These are phyloP conservation scores for Zelostemma sp. DNA, from an alignment of 1,140 invertebrate genomes.

Conservation along the genomic window DNA sequence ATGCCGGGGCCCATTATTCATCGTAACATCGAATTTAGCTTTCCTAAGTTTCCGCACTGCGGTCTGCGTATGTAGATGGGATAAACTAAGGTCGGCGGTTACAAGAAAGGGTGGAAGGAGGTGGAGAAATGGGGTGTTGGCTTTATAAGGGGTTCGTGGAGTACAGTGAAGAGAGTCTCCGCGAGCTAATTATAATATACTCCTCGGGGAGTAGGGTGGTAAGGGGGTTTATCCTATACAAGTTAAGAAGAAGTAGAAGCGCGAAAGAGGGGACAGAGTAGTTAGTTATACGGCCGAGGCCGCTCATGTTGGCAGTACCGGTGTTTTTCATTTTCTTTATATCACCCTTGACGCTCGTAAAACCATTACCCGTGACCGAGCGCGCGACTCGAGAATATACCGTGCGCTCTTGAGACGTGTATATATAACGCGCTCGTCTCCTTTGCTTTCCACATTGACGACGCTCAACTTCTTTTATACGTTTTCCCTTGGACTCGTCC, in stretches of 20 bases:
- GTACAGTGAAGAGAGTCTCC: constrained; percentile 46
- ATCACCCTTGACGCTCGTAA: constrained; percentile 85
- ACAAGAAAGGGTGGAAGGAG: constrained; percentile 19
- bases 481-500: constrained; percentile 32
- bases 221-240: constrained; percentile 44
- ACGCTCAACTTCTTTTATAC: constrained; percentile 63
- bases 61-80: constrained; percentile 16
- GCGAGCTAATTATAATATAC: constrained; percentile 66
- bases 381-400: constrained; percentile 67
- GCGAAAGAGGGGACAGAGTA: constrained; percentile 54
- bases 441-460: constrained; percentile 54
- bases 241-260: constrained; percentile 63
- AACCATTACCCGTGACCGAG: constrained; percentile 86
- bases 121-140: constrained; percentile 16
- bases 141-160: constrained; percentile 32
- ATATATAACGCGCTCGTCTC: constrained; percentile 26
- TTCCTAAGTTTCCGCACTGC: constrained; percentile 45
- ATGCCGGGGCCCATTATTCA: constrained; percentile 53
- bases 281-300: constrained; percentile 64
- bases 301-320: constrained; percentile 62
- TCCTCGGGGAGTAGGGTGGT: constrained; percentile 61
- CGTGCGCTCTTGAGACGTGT: constrained; percentile 25
- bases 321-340: constrained; percentile 90
- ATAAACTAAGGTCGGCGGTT: constrained; percentile 39
- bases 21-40: constrained; percentile 54